Base-by-base conservation (phyloP, 2,888 invertebrate species). In the Nemoura dubitans region DNA sequence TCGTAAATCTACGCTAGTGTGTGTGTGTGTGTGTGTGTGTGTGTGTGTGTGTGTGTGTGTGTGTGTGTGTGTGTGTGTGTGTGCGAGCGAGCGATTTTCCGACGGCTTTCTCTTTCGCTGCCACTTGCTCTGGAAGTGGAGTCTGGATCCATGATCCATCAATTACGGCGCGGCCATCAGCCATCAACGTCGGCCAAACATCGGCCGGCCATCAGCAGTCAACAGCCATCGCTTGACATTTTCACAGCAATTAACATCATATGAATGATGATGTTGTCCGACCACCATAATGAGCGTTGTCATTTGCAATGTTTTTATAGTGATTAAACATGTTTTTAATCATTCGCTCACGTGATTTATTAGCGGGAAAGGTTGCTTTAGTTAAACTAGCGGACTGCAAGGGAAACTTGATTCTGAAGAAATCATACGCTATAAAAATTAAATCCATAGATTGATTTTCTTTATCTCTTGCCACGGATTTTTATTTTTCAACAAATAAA, bases 331-430 rank as follows among this genome's bases (percentile, higher is more conserved):
- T 81, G 81, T 81, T 81, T 81, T 81, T 81, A 78, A 78, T 81
- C n/a, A 81, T 28, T 28, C 81, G 28, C 28, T 29, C 28, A 28
- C 30, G 81, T 81, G 81, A 81, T 81, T 81, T 30, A 81, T 81
- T 27, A 81, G n/a, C n/a, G n/a, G 81, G 81, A 81, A 81, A 81
- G 84, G 59, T 76, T 84, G 16, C 28, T 59, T 28, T 84, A 28
- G 59, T 26, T n/a, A 43, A 43, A 26, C 16, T n/a, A 29, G 81
- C 21, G 81, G 30, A 5, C 6, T 81, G 21, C 3, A 59, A 76
- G 27, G 59, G 59, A 84, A 84, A 84, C 59, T 84, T 84, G 59
- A 76, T 84, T 83, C 30, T 27, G 16, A 84, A 59, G 84, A 84
- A 59, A 84, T 84, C 27, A 59, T 21, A 59, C 21, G 14, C 59